Evolutionary conservation across 2,113 vertebrate genomes (phyloP).

Genomic region (Cyprinodon variegatus): DNA sequence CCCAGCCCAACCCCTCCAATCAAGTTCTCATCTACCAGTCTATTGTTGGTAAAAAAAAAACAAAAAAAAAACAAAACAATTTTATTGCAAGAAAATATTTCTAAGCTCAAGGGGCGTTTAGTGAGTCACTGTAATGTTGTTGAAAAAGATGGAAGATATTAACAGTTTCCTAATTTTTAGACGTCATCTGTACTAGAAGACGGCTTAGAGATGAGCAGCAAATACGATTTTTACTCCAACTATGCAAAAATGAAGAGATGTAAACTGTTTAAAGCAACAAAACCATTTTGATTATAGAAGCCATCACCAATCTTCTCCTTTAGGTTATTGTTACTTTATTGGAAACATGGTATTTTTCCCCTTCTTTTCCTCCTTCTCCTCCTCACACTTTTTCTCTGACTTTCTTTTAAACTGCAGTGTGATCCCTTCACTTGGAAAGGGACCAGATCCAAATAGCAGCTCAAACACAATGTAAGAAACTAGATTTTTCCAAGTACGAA

Average conservation of each 20-base stretch:
- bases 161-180: background rate
- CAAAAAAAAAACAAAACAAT: background rate
- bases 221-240: conserved; percentile 1
- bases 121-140: conserved; percentile 25
- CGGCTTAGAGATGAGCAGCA: background rate
- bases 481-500: conserved; percentile 68
- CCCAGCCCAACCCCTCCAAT: background rate
- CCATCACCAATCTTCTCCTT: conserved; percentile 23
- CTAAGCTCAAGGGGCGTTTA: conserved; percentile 13
- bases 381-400: conserved; percentile 74
- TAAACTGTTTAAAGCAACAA: conserved; percentile 23
- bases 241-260: conserved; percentile 25
- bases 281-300: conserved; percentile 26
- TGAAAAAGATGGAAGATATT: conserved; percentile 21
- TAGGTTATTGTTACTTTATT: conserved; percentile 54
- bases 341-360: conserved; percentile 57
- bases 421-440: conserved; percentile 77
- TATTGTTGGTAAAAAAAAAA: conserved; percentile 26
- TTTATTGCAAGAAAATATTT: conserved; percentile 28
- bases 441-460: conserved; percentile 79
- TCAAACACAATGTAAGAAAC: conserved; percentile 80
- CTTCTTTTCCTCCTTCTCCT: conserved; percentile 28
- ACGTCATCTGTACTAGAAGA: background rate
- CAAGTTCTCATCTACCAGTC: conserved; percentile 24
- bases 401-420: conserved; percentile 79